A percentile compares a stretch with the other conserved stretches of the same genome.
Evolutionary conservation across 2,888 invertebrate species (phyloP).

Genomic region (Zhengitettix transpicula): DNA sequence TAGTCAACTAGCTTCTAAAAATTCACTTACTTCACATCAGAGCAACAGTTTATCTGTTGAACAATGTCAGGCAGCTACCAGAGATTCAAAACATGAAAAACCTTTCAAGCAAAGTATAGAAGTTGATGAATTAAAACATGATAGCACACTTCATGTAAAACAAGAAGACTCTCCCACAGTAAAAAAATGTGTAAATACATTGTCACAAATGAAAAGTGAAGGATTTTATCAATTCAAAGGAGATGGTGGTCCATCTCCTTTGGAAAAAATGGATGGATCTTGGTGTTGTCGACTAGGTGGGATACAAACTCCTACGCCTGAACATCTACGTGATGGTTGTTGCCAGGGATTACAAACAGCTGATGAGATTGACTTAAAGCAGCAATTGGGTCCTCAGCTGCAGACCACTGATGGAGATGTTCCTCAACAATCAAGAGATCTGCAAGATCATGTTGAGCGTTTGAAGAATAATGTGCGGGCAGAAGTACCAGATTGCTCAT

Average conservation of each 20-base stretch:
- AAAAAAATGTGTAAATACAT: no score
- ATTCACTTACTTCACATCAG: neutral
- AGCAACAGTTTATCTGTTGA: neutral
- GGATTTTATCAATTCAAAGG: conserved; percentile 31
- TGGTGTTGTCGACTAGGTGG: conserved; percentile 60
- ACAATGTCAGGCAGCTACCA: neutral
- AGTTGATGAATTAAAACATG: conserved; percentile 8
- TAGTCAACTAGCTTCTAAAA: neutral
- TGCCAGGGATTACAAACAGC: conserved; percentile 55
- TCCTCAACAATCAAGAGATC: conserved; percentile 34
- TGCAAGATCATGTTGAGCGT: conserved; percentile 40
- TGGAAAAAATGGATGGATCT: conserved; percentile 45
- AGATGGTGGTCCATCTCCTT: conserved; percentile 48
- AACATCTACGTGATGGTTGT: conserved; percentile 54
- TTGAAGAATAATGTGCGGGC: conserved; percentile 52
- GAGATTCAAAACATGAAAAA: conserved; percentile 10
- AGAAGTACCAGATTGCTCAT: conserved; percentile 79
- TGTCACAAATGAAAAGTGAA: no score
- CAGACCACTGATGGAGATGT: conserved; percentile 22
- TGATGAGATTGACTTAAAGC: conserved; percentile 21
- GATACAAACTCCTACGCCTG: conserved; percentile 51
- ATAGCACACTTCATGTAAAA: no score
- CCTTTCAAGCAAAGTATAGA: conserved; percentile 20
- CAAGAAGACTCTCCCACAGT: no score
- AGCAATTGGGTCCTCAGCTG: conserved; percentile 25